phyloP scores from a whole-genome alignment of 2,113 vertebrate genomes.

The Chaenogobius annularis region DNA sequence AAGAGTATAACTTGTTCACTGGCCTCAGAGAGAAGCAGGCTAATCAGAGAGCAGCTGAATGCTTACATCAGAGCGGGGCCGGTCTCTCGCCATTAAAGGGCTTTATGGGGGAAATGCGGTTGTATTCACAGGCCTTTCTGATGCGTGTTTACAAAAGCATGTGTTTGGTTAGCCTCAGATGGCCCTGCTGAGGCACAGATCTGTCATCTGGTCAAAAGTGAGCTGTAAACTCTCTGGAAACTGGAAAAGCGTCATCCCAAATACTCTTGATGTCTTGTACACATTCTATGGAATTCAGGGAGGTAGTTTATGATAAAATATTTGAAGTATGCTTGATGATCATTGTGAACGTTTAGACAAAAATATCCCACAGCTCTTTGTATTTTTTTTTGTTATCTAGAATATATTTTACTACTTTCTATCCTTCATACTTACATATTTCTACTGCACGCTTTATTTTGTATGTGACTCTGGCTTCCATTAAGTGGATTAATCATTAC shows the following conservation, averaged over 20 bases:
- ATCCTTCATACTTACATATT: no score
- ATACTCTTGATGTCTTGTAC: not conserved
- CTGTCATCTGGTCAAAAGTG: not conserved
- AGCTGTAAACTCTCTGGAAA: not conserved
- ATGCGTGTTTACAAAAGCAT: constrained; percentile 11
- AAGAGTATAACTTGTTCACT: constrained; percentile 4
- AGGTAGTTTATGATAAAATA: no score
- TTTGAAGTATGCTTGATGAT: no score
- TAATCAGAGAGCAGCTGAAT: constrained; percentile 20
- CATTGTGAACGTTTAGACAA: no score
- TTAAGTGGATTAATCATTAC: no score
- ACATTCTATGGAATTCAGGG: not conserved
- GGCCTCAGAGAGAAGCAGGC: not conserved
- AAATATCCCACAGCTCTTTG: not conserved
- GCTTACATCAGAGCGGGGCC: constrained; percentile 18
- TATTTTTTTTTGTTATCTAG: no score
- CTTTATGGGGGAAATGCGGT: constrained; percentile 5
- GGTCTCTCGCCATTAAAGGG: constrained; percentile 23
- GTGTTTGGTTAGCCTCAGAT: constrained; percentile 9
- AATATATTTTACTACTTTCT: no score
- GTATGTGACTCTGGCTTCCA: no score
- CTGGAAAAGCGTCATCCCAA: not conserved
- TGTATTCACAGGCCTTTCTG: not conserved
- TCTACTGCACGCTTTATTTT: no score
- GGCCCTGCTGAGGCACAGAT: not conserved